Evolutionary conservation across 2,797 vertebrate species (phyloP).

Genomic region (Tenualosa ilisha): DNA sequence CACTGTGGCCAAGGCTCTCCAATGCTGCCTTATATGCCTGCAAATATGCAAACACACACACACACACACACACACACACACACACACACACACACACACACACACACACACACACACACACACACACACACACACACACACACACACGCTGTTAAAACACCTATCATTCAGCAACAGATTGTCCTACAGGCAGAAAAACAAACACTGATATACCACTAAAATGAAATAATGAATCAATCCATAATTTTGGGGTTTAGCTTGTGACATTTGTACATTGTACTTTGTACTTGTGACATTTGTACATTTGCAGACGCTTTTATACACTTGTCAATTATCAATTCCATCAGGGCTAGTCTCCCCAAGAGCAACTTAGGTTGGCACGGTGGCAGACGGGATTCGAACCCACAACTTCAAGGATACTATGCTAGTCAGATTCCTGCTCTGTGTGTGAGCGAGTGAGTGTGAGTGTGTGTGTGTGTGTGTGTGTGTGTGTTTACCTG

Average conservation of each 20-base stretch:
- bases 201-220: neutral
- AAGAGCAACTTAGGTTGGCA: too few relatives aligned
- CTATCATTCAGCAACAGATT: neutral
- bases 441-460: neutral
- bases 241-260: neutral
- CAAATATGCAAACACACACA: slow-evolving; percentile 25
- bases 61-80: slow-evolving; percentile 33
- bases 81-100: neutral
- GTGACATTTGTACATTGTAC: neutral
- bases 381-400: too few relatives aligned
- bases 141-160: slow-evolving; percentile 1
- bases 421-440: too few relatives aligned
- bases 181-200: neutral
- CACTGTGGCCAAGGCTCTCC: slow-evolving; percentile 95
- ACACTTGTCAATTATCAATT: too few relatives aligned
- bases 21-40: slow-evolving; percentile 94
- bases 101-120: neutral
- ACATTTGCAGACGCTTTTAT: too few relatives aligned
- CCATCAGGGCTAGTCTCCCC: too few relatives aligned
- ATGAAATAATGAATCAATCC: neutral
- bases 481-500: slow-evolving; percentile 73
- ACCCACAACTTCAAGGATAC: too few relatives aligned
- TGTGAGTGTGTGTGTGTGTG: slow-evolving; percentile 3
- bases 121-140: slow-evolving; percentile 29
- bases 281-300: too few relatives aligned